Evolutionary conservation across 23 tunicate species (phyloP).

Genomic region (Oikopleura dioica): DNA sequence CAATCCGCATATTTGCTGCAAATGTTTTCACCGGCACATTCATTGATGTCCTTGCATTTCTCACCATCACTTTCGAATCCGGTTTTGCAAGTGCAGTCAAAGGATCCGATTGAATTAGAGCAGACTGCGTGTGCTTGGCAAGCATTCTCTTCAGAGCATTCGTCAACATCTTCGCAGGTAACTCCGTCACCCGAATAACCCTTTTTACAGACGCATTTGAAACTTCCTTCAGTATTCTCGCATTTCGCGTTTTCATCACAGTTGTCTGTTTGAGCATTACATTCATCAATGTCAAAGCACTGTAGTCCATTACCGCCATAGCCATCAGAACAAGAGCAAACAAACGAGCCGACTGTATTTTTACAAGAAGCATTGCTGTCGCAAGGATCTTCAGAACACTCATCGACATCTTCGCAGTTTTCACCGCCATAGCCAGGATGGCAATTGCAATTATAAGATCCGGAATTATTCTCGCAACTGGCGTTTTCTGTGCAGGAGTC

Average conservation of each 20-base stretch:
- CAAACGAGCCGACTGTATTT: too few relatives aligned
- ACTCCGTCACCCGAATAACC: constrained; percentile 15
- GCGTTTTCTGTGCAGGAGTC: not conserved
- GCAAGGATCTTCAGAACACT: constrained; percentile 42
- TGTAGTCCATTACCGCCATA: too few relatives aligned
- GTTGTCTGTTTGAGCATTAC: too few relatives aligned
- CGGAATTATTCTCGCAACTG: not conserved
- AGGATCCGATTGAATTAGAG: not conserved
- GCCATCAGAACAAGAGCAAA: too few relatives aligned
- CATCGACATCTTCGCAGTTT: constrained; percentile 28
- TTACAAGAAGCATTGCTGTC: too few relatives aligned
- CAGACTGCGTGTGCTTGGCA: not conserved
- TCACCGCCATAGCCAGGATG: not conserved
- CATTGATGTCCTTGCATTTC: not conserved
- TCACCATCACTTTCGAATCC: not conserved
- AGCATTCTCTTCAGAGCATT: not conserved
- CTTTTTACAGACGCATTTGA: constrained; percentile 14
- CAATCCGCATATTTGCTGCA: not conserved
- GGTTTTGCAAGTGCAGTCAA: not conserved
- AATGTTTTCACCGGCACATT: not conserved
- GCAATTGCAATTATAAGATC: not conserved
- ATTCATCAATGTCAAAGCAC: too few relatives aligned
- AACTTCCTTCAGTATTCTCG: constrained; percentile 19
- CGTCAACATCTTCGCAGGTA: constrained; percentile 10
- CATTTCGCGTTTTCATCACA: constrained; percentile 22